Conservation (phyloP, 64 coral and sea anemone species). For the Anthopleura sola region DNA sequence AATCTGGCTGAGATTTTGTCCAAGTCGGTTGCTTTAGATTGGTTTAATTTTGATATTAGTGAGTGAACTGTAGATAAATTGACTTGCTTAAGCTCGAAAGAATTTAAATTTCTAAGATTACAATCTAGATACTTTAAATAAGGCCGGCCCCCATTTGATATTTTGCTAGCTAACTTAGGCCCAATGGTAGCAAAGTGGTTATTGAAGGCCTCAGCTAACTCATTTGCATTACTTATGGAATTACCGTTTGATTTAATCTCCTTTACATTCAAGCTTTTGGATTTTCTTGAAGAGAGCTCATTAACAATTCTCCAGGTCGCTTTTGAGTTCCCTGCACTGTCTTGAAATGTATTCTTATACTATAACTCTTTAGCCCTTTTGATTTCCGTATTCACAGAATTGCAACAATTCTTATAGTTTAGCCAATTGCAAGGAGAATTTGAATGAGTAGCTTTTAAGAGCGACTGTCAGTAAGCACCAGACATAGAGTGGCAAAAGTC, state of each 20-base stretch:
- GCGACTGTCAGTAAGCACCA: too few relatives aligned
- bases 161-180: conserved; percentile 14
- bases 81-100: conserved; percentile 8
- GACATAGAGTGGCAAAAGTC: too few relatives aligned
- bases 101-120: neutral
- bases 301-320: conserved; percentile 42
- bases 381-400: conserved; percentile 35
- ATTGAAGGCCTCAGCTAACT: conserved; percentile 21
- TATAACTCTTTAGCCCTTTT: conserved; percentile 34
- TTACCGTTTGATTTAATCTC: conserved; percentile 22
- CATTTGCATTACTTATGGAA: neutral
- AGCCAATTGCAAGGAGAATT: neutral
- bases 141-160: neutral
- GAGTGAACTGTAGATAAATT: conserved; percentile 28
- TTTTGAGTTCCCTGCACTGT: conserved; percentile 7
- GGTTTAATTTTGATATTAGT: conserved; percentile 23
- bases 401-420: conserved; percentile 7
- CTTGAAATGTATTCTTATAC: conserved; percentile 24
- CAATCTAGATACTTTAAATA: neutral
- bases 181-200: conserved; percentile 43
- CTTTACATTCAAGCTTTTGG: conserved; percentile 3
- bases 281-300: conserved; percentile 50
- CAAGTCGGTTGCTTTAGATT: conserved; percentile 38
- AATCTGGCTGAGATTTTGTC: conserved; percentile 41
- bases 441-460: too few relatives aligned